phyloP scores from a whole-genome alignment of 2,888 invertebrate genomes.

The Tetragonula carbonaria region DNA sequence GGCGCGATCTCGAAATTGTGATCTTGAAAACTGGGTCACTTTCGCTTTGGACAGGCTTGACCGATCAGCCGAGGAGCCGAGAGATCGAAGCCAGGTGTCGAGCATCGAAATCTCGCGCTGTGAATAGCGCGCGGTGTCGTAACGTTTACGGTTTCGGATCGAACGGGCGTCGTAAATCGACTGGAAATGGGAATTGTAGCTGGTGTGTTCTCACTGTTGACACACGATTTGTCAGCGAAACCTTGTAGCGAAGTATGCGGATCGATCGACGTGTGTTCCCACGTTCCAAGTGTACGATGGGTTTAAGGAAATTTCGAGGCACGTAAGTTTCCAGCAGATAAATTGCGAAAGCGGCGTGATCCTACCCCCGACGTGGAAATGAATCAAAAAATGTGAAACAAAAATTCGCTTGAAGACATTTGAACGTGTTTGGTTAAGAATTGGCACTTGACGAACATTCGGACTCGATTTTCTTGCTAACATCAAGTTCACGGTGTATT shows the following conservation, averaged over 20 bases:
- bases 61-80: constrained; percentile 15
- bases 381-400: not conserved
- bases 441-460: not conserved
- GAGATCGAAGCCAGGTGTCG: constrained; percentile 21
- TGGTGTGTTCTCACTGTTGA: not conserved
- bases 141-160: constrained; percentile 15
- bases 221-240: not conserved
- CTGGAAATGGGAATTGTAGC: constrained; percentile 14
- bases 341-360: not conserved
- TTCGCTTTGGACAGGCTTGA: constrained; percentile 30
- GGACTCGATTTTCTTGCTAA: not conserved
- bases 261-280: not conserved
- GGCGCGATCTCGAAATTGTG: constrained; percentile 42
- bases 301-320: not conserved
- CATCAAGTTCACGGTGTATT: too few relatives aligned
- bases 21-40: constrained; percentile 44
- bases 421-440: not conserved
- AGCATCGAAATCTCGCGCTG: constrained; percentile 21
- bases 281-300: not conserved
- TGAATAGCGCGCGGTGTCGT: constrained; percentile 1
- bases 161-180: not conserved
- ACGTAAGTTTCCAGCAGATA: not conserved
- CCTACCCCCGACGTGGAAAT: not conserved
- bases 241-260: not conserved
- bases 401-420: not conserved